A percentile compares a stretch with the other conserved stretches of the same genome.
Conservation (phyloP, 35 echinoderm and acorn worm genomes). For the Nesometra sesokonis region DNA sequence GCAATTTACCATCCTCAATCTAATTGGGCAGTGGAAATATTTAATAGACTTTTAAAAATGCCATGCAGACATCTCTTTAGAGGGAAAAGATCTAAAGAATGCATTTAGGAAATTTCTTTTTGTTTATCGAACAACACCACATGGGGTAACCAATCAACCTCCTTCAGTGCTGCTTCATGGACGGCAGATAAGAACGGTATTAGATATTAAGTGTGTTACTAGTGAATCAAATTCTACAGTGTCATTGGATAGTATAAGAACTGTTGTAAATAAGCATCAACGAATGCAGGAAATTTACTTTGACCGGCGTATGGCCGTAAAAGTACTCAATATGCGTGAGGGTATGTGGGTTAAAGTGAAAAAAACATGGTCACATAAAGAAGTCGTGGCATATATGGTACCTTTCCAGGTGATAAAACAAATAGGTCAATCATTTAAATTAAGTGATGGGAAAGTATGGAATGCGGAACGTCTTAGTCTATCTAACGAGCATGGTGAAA, state of each 20-base stretch:
- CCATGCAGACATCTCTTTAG: constrained; percentile 14
- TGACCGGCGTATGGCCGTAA: neutral
- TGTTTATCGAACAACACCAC: constrained; percentile 10
- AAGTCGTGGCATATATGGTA: too few relatives aligned
- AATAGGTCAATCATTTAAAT: too few relatives aligned
- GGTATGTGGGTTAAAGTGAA: constrained; percentile 8
- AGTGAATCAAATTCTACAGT: neutral
- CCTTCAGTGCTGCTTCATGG: constrained; percentile 5
- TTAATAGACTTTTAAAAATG: constrained; percentile 24
- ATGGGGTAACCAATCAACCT: neutral
- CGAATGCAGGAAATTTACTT: too few relatives aligned
- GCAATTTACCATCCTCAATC: constrained; percentile 26
- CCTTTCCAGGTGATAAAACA: too few relatives aligned
- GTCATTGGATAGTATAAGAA: neutral
- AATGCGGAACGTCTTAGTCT: too few relatives aligned
- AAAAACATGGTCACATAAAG: constrained; percentile 1
- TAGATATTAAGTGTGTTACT: constrained; percentile 11
- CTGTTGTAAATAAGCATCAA: neutral
- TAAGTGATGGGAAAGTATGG: too few relatives aligned
- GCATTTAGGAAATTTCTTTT: neutral
- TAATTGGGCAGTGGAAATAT: constrained; percentile 28
- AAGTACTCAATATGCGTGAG: neutral
- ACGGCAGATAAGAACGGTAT: constrained; percentile 10
- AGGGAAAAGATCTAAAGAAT: neutral
- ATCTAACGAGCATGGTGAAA: too few relatives aligned